Evolutionary conservation across 2,113 vertebrate species (phyloP), one percentile per base, ranked within the genome.

Genomic region (Sander lucioperca): DNA sequence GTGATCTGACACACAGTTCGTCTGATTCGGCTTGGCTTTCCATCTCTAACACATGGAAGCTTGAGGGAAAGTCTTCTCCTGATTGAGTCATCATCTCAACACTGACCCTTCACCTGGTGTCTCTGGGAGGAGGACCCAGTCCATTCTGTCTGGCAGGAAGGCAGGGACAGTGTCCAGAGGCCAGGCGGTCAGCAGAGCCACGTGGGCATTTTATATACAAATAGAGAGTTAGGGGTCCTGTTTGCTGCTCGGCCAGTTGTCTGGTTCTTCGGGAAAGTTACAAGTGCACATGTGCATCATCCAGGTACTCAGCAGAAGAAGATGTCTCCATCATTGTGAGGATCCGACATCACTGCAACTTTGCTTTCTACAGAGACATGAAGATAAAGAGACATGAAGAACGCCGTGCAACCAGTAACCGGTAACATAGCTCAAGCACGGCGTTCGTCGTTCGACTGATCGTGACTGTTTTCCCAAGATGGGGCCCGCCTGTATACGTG

Each of bases 281-380:
- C 16, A 57, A 16, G 23, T 63, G n/a, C 23, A 62, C 9, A 12
- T 80, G 51, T 23, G 14, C 16, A 6, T 16, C 3, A 11, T 23
- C 50, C 66, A 59, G 47, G 70, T 74, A 39, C 19, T 87, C 78
- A 91, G 68, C 95, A 97, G 88, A 95, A 97, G 93, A 96, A 96
- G 89, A 96, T 96, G 90, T 97, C 96, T 0, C 95, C 94, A 65
- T 96, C 96, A 0, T 93, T 85, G n/a, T 95, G 90, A 56, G 92
- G 91, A 91, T 96, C 96, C 1, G 94, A 91, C 74, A 67, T 83
- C 43, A 79, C 67, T 12, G 67, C 30, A 15, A 9, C 67, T 69
- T 64, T 78, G 48, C 53, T 67, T 36, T 86, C 90, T 90, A 25
- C 36, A 86, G 63, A 76, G 30, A 84, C 50, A 79, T 18, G 5